A percentile compares a stretch with the other conserved stretches of the same genome.
Conservation (phyloP, 2,888 invertebrate genomes). For the Coenonympha glycerion region DNA sequence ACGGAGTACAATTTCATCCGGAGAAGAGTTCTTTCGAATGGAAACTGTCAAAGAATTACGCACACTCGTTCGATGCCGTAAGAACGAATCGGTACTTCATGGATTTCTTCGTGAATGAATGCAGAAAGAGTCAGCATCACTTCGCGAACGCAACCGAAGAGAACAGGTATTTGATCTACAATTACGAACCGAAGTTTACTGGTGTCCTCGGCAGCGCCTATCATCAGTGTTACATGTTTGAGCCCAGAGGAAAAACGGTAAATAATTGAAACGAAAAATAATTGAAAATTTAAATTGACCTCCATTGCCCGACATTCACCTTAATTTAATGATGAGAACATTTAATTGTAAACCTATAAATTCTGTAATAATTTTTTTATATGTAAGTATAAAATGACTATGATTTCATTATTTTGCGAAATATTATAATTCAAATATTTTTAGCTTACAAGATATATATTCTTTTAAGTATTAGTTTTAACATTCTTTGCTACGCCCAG, state of each 20-base stretch:
- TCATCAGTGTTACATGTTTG: conserved; percentile 82
- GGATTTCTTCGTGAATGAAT: conserved; percentile 87
- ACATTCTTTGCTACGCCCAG: no score
- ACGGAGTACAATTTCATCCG: conserved; percentile 92
- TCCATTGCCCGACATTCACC: no score
- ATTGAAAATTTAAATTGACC: no score
- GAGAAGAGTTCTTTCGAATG: conserved; percentile 91
- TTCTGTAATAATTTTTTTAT: no score
- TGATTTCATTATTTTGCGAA: no score
- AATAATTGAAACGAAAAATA: no score
- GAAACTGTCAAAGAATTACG: conserved; percentile 75
- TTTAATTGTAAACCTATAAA: no score
- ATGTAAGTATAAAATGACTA: no score
- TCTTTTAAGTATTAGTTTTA: no score
- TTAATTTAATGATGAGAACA: no score
- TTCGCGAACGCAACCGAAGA: conserved; percentile 76
- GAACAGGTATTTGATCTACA: conserved; percentile 80
- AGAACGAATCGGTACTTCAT: conserved; percentile 84
- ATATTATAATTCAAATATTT: no score
- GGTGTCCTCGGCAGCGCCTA: conserved; percentile 74
- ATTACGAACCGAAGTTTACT: conserved; percentile 79
- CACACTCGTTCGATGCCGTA: conserved; percentile 80
- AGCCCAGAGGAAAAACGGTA: conserved; percentile 65
- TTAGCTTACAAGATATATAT: no score
- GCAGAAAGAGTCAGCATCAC: conserved; percentile 78